Conservation (phyloP, 1,140 invertebrate species). For the Eurosta solidaginis region DNA sequence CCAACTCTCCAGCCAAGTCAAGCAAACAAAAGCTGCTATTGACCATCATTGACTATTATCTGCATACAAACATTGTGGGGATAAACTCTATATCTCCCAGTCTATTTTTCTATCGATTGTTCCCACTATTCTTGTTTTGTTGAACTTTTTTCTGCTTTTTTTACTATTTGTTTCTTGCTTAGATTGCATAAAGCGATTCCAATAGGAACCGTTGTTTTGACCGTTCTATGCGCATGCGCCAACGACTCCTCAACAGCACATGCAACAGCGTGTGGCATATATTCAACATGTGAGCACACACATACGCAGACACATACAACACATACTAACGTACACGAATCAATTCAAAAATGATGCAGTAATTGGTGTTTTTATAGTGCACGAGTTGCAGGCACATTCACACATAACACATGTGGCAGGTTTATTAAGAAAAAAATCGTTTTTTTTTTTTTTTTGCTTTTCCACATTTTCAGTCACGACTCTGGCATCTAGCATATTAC, state of each 20-base stretch:
- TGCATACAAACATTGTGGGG: too few relatives aligned
- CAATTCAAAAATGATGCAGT: slow-evolving; percentile 25
- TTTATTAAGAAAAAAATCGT: neutral
- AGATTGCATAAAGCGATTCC: slow-evolving; percentile 2
- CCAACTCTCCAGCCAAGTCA: neutral
- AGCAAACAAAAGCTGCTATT: too few relatives aligned
- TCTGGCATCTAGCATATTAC: neutral
- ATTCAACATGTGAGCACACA: neutral
- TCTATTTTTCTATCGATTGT: slow-evolving; percentile 6
- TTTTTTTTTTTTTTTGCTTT: too few relatives aligned
- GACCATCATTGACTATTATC: neutral
- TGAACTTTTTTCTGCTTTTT: neutral
- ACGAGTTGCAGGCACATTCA: too few relatives aligned
- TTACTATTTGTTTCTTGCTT: neutral
- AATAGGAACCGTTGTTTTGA: slow-evolving; percentile 23
- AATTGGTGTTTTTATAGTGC: slow-evolving; percentile 10
- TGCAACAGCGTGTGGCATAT: neutral
- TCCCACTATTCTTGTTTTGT: neutral
- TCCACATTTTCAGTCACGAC: neutral
- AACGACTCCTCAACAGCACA: neutral
- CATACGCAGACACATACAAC: too few relatives aligned
- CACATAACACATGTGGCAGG: neutral
- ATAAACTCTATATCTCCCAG: neutral
- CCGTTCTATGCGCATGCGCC: slow-evolving; percentile 13
- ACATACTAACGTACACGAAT: slow-evolving; percentile 7